A percentile compares a stretch with the other conserved stretches of the same genome.
These are phyloP conservation scores for Paralichthys olivaceus DNA, from an alignment of 2,113 vertebrate genomes.

Conservation along the genomic window DNA sequence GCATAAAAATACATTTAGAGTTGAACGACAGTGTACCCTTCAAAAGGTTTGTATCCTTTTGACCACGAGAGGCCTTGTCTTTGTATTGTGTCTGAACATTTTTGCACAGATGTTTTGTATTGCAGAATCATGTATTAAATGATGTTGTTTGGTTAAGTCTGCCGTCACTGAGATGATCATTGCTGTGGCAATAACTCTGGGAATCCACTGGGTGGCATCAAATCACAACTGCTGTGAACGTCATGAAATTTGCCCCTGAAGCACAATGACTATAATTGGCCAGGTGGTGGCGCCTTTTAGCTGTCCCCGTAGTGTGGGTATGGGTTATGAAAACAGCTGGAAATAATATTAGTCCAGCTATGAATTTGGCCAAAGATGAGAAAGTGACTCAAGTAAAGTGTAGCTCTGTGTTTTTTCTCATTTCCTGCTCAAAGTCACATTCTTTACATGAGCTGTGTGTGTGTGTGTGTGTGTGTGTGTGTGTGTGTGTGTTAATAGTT, in stretches of 20 bases:
- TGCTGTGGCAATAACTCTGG: background rate
- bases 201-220: slow-evolving; percentile 49
- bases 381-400: slow-evolving; percentile 17
- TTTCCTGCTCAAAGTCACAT: slow-evolving; percentile 31
- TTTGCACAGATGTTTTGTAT: slow-evolving; percentile 98
- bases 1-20: slow-evolving; percentile 66
- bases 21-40: slow-evolving; percentile 69
- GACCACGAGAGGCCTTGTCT: slow-evolving; percentile 85
- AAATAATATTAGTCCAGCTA: slow-evolving; percentile 46
- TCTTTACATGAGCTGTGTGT: slow-evolving; percentile 34
- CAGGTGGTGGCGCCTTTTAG: slow-evolving; percentile 49
- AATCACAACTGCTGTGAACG: background rate
- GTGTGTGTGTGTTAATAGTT: background rate
- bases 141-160: slow-evolving; percentile 80
- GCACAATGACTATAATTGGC: background rate
- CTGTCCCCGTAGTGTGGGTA: background rate
- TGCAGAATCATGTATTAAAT: slow-evolving; percentile 94
- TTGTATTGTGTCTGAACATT: slow-evolving; percentile 84
- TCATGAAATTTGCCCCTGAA: background rate
- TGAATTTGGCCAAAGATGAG: slow-evolving; percentile 27
- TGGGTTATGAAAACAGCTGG: slow-evolving; percentile 27
- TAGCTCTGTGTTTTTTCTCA: slow-evolving; percentile 6
- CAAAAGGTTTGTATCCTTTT: slow-evolving; percentile 81
- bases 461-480: background rate
- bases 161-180: background rate